These are phyloP conservation scores for Microcebus jonahi DNA, from an alignment of 2,113 vertebrate genomes.

Conservation along the genomic window DNA sequence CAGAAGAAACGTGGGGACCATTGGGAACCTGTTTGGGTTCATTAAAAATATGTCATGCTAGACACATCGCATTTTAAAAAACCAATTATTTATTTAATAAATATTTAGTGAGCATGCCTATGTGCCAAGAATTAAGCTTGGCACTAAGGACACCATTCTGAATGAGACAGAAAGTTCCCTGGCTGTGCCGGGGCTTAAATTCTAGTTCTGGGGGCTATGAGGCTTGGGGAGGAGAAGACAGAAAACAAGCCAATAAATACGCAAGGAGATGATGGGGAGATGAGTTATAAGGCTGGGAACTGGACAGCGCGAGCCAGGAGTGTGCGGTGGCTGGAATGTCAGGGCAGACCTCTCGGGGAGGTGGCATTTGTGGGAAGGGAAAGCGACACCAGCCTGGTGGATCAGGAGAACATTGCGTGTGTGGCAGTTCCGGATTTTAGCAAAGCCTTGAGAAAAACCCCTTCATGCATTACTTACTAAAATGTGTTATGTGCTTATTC, in stretches of 20 bases:
- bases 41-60: background rate
- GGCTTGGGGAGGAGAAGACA: background rate
- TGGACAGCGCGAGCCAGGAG: background rate
- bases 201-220: background rate
- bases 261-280: background rate
- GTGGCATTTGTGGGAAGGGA: background rate
- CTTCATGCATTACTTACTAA: background rate
- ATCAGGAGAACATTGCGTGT: fast-evolving
- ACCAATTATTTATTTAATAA: slow-evolving; percentile 57
- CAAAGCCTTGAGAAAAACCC: background rate
- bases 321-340: background rate
- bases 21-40: background rate
- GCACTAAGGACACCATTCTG: background rate
- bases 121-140: slow-evolving; percentile 16
- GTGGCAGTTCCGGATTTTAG: background rate
- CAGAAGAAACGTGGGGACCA: background rate
- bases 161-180: background rate
- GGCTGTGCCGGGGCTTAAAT: background rate
- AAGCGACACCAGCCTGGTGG: background rate
- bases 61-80: background rate
- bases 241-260: background rate
- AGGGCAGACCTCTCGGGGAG: background rate
- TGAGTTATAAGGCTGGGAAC: background rate
- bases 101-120: background rate
- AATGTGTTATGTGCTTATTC: background rate